Percentiles rank a stretch among this genome's conserved stretches.
These are phyloP conservation scores for Ormyrus nitidulus DNA, from an alignment of 2,888 invertebrate genomes.

Conservation along the genomic window DNA sequence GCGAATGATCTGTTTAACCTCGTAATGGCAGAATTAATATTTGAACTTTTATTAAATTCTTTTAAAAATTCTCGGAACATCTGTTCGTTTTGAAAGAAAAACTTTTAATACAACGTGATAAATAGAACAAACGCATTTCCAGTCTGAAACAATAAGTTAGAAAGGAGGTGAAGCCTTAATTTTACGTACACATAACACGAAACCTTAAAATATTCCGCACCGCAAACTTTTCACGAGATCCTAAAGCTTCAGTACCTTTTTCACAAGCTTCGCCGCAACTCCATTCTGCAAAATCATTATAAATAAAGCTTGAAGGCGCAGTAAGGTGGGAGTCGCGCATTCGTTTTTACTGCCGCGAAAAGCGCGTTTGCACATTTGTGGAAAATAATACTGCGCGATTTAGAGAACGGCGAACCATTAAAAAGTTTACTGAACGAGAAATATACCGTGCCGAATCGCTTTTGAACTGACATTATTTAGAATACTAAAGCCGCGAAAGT, in stretches of 20 bases:
- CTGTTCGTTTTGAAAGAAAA: too few relatives aligned
- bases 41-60: too few relatives aligned
- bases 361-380: too few relatives aligned
- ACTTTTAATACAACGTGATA: too few relatives aligned
- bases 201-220: constrained; percentile 40
- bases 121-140: not conserved
- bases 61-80: too few relatives aligned
- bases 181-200: constrained; percentile 32
- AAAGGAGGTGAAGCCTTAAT: constrained; percentile 16
- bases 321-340: not conserved
- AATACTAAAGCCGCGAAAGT: not conserved
- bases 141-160: not conserved
- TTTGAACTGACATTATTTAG: constrained; percentile 10
- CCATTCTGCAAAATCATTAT: not conserved
- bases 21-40: too few relatives aligned
- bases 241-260: constrained; percentile 27
- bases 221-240: constrained; percentile 25
- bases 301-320: constrained; percentile 27
- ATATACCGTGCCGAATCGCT: not conserved
- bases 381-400: too few relatives aligned
- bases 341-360: too few relatives aligned
- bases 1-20: too few relatives aligned
- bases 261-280: not conserved
- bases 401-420: too few relatives aligned
- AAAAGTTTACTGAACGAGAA: too few relatives aligned